These are phyloP conservation scores for Zaprionus davidi DNA, from an alignment of 1,140 invertebrate genomes.

Conservation along the genomic window DNA sequence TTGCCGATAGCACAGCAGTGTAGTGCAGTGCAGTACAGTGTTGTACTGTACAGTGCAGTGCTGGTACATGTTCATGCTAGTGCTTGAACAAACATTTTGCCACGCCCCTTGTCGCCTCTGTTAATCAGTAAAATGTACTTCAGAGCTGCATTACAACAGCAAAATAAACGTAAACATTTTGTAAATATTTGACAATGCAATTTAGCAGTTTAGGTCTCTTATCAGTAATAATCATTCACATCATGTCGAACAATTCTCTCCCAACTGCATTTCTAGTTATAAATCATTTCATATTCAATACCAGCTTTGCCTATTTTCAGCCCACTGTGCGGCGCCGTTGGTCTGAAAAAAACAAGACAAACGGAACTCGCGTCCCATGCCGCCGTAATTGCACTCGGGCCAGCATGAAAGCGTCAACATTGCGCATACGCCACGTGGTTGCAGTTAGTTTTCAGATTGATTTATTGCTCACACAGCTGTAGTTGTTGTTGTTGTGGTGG, in stretches of 20 bases:
- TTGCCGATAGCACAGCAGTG: no score
- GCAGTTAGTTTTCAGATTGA: constrained; percentile 43
- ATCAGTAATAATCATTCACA: no score
- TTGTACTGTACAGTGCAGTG: no score
- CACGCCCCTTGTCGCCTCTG: no score
- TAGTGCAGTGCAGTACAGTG: no score
- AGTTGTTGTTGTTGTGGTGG: not conserved
- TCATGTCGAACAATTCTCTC: not conserved
- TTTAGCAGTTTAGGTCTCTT: no score
- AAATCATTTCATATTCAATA: not conserved
- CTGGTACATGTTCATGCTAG: no score
- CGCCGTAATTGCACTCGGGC: constrained; percentile 62
- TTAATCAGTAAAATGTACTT: no score
- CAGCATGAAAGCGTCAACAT: constrained; percentile 49
- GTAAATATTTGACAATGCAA: no score
- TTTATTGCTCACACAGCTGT: constrained; percentile 29
- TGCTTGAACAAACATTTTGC: no score
- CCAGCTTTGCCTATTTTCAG: not conserved
- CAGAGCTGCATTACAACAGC: no score
- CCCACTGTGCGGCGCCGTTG: constrained; percentile 58
- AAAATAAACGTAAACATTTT: no score
- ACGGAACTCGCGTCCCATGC: constrained; percentile 11
- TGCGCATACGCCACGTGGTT: constrained; percentile 69
- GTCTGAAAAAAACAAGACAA: constrained; percentile 44
- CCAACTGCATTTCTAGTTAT: not conserved